Evolutionary conservation across 2,797 vertebrate species (phyloP).

Genomic region (Leptatherina wallacei): DNA sequence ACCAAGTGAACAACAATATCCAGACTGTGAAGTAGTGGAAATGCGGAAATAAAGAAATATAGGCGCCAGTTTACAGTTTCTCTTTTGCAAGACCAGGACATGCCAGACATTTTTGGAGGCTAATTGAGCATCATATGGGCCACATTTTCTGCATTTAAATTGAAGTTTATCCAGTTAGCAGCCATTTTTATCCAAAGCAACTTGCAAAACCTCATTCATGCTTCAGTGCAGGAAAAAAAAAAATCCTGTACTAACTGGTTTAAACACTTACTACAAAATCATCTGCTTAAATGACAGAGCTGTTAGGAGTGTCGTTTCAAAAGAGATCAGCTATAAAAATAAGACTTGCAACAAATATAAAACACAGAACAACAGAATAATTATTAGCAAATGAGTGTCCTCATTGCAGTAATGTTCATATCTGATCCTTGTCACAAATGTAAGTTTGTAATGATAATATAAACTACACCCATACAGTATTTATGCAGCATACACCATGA

Average conservation of each 20-base stretch:
- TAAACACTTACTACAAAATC: neutral
- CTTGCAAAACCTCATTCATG: neutral
- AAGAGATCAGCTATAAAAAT: no score
- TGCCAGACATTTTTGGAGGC: neutral
- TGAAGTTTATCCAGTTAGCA: neutral
- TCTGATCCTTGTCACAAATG: no score
- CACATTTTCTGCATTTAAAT: neutral
- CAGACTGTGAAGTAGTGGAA: neutral
- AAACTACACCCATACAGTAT: neutral
- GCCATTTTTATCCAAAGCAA: neutral
- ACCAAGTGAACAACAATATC: neutral
- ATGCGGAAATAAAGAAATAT: neutral
- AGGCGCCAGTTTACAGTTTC: neutral
- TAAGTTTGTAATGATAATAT: no score
- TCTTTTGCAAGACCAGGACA: neutral
- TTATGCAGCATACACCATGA: neutral
- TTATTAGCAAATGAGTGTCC: no score
- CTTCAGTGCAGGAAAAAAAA: no score
- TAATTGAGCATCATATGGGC: neutral
- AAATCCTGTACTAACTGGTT: neutral
- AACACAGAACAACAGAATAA: no score
- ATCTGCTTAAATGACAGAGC: no score
- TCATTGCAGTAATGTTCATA: no score
- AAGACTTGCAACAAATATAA: no score
- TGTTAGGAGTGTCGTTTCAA: no score